Conservation (phyloP, 2,888 invertebrate genomes). For the Torymus texanus region DNA sequence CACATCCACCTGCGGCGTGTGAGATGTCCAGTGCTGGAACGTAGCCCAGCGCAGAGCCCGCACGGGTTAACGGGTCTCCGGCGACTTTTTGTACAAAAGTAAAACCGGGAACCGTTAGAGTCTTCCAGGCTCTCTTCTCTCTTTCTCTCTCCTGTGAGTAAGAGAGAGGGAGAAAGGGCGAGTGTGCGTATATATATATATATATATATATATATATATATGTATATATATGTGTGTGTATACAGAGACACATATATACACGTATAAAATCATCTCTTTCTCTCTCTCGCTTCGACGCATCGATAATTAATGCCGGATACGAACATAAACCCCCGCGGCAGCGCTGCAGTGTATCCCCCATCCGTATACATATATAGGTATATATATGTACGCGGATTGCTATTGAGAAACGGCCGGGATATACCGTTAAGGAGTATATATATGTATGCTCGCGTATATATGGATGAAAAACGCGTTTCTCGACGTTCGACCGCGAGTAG, state of each 20-base stretch:
- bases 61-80: constrained; percentile 66
- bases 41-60: constrained; percentile 60
- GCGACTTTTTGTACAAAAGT: constrained; percentile 67
- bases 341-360: not conserved
- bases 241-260: not conserved
- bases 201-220: not conserved
- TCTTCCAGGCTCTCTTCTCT: constrained; percentile 21
- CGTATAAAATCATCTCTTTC: too few species aligned
- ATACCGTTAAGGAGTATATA: too few species aligned
- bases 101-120: constrained; percentile 71
- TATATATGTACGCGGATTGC: constrained; percentile 5
- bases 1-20: constrained; percentile 15
- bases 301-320: too few species aligned
- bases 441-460: not conserved
- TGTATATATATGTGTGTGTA: not conserved
- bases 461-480: constrained; percentile 3
- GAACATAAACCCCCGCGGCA: too few species aligned
- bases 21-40: constrained; percentile 58
- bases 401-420: constrained; percentile 3
- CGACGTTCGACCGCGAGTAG: not conserved
- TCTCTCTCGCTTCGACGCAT: too few species aligned
- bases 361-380: not conserved
- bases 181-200: not conserved
- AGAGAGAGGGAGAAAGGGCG: constrained; percentile 18
- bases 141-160: constrained; percentile 7